These are phyloP conservation scores for Bambusicola thoracicus DNA, from an alignment of 2,113 vertebrate species.

Conservation along the genomic window DNA sequence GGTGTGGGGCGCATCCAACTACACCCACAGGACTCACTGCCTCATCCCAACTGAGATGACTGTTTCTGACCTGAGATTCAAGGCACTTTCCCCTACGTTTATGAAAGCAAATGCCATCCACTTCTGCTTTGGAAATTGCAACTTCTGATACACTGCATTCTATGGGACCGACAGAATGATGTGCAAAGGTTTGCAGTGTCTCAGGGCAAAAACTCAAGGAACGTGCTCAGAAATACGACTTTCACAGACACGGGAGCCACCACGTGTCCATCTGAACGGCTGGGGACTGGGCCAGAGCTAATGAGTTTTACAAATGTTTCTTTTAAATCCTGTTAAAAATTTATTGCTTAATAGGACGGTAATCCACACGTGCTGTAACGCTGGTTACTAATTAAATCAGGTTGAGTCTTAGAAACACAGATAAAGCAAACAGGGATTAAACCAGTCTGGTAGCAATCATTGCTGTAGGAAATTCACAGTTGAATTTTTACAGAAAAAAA, in stretches of 20 bases:
- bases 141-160: not conserved
- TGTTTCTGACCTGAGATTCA: not conserved
- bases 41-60: not conserved
- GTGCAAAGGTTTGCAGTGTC: not conserved
- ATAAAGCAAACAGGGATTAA: slow-evolving; percentile 70
- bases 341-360: slow-evolving; percentile 25
- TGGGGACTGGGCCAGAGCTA: not conserved
- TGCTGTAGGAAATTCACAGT: slow-evolving; percentile 61
- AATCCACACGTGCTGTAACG: slow-evolving; percentile 41
- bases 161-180: not conserved
- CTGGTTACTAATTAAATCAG: slow-evolving; percentile 64
- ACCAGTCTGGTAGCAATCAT: slow-evolving; percentile 59
- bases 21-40: not conserved
- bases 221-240: not conserved
- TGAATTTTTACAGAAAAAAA: slow-evolving; percentile 67
- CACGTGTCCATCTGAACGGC: not conserved
- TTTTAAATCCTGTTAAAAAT: slow-evolving; percentile 9
- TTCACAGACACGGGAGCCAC: not conserved
- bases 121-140: not conserved
- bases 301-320: not conserved
- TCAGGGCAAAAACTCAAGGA: not conserved
- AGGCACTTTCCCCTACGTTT: not conserved
- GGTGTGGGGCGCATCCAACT: not conserved
- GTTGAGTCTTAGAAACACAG: slow-evolving; percentile 55
- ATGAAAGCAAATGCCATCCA: not conserved